Conservation (phyloP, 1,140 invertebrate species). For the Scaptomyza graminum region DNA sequence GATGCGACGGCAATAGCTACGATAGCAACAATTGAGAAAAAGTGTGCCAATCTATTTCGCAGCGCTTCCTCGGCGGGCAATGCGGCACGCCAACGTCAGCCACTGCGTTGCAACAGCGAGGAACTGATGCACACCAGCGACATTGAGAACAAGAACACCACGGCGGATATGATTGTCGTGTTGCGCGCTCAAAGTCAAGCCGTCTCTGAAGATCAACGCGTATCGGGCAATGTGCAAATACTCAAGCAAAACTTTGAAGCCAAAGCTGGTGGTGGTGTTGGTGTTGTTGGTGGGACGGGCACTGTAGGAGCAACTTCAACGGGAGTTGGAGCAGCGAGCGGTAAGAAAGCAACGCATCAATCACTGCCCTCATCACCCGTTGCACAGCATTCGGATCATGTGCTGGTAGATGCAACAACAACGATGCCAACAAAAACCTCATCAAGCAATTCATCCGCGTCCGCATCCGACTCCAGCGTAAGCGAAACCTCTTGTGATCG, state of each 20-base stretch:
- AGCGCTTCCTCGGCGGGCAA: constrained; percentile 68
- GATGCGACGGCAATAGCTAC: constrained; percentile 13
- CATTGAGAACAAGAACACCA: constrained; percentile 78
- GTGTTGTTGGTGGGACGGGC: constrained; percentile 35
- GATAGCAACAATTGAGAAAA: constrained; percentile 31
- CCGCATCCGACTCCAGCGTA: constrained; percentile 76
- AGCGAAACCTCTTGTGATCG: constrained; percentile 85
- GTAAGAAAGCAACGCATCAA: constrained; percentile 67
- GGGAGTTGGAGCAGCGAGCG: constrained; percentile 9
- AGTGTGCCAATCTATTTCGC: constrained; percentile 63
- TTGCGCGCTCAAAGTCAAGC: constrained; percentile 46
- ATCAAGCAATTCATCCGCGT: constrained; percentile 72
- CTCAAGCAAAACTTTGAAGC: constrained; percentile 94
- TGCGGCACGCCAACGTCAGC: constrained; percentile 57
- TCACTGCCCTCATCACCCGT: constrained; percentile 83
- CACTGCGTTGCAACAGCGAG: constrained; percentile 79
- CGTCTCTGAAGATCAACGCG: constrained; percentile 73
- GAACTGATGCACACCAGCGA: constrained; percentile 81
- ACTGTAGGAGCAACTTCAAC: constrained; percentile 51
- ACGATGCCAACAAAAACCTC: constrained; percentile 35
- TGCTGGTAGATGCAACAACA: constrained; percentile 27
- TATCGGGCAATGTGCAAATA: constrained; percentile 90
- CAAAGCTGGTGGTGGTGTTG: constrained; percentile 85
- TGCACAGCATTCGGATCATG: constrained; percentile 76
- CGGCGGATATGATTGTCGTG: constrained; percentile 50